A percentile compares a stretch with the other conserved stretches of the same genome.
These are phyloP conservation scores for Hypena proboscidalis DNA, from an alignment of 2,888 invertebrate species.

Conservation along the genomic window DNA sequence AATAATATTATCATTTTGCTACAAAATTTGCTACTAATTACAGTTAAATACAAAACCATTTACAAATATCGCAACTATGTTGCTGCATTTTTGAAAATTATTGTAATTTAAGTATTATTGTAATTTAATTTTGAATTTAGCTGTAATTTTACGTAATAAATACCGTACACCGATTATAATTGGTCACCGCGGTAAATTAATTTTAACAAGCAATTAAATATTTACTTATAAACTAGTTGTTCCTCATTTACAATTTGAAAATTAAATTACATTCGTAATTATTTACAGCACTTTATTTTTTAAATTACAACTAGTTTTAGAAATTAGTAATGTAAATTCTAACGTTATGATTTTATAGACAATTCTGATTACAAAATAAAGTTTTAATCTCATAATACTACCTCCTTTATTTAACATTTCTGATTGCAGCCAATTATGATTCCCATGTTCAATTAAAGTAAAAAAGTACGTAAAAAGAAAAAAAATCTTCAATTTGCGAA, in stretches of 20 bases:
- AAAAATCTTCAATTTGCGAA: background rate
- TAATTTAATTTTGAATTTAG: conserved; percentile 15
- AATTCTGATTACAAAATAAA: conserved; percentile 13
- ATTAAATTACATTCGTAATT: conserved; percentile 49
- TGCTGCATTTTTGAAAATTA: conserved; percentile 2
- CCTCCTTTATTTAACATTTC: background rate
- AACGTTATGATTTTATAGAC: conserved; percentile 32
- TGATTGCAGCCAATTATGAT: background rate
- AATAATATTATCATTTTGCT: conserved; percentile 15
- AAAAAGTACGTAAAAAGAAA: background rate
- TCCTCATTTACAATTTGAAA: conserved; percentile 77
- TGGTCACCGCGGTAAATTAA: conserved; percentile 39
- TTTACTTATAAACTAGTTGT: conserved; percentile 74
- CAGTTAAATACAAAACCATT: conserved; percentile 23
- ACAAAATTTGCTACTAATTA: conserved; percentile 21
- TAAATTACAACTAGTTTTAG: conserved; percentile 17
- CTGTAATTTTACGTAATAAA: conserved; percentile 15
- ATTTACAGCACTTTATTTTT: conserved; percentile 47
- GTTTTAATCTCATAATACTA: background rate
- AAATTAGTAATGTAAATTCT: conserved; percentile 15
- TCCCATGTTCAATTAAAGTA: background rate
- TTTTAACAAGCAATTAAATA: conserved; percentile 32
- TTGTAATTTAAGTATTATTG: background rate
- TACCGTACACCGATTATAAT: conserved; percentile 25
- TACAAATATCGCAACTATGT: background rate